Evolutionary conservation across 2,888 invertebrate species (phyloP).

Genomic region (Eretmocerus hayati): DNA sequence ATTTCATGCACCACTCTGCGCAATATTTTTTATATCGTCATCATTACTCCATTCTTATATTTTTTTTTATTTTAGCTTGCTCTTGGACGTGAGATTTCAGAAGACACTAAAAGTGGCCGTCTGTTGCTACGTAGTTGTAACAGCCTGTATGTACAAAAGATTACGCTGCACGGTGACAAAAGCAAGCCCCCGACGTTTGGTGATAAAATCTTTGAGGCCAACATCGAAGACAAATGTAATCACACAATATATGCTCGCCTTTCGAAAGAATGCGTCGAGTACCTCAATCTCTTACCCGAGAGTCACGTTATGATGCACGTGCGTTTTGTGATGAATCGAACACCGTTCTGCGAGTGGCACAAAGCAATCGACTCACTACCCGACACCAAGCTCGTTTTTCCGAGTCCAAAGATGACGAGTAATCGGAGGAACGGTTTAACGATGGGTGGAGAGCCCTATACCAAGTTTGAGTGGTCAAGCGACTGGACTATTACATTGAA

Average conservation of each 20-base stretch:
- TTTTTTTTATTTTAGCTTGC: constrained; percentile 46
- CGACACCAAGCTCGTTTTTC: constrained; percentile 66
- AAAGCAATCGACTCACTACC: constrained; percentile 70
- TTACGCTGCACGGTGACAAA: constrained; percentile 6
- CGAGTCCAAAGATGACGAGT: constrained; percentile 34
- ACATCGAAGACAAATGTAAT: constrained; percentile 75
- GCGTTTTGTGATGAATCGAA: constrained; percentile 73
- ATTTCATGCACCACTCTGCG: no score
- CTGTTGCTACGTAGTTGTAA: constrained; percentile 71
- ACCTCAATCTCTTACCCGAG: constrained; percentile 57
- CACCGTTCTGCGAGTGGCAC: constrained; percentile 80
- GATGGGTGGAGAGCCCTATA: not conserved
- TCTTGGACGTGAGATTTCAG: constrained; percentile 67
- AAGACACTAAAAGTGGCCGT: constrained; percentile 75
- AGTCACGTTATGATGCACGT: constrained; percentile 63
- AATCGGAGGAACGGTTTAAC: not conserved
- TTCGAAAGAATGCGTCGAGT: constrained; percentile 59
- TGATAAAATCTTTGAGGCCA: constrained; percentile 56
- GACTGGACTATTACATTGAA: constrained; percentile 42
- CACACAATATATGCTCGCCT: constrained; percentile 69
- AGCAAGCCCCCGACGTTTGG: constrained; percentile 10
- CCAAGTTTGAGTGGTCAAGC: constrained; percentile 8
- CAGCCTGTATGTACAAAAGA: constrained; percentile 54
- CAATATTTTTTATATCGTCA: no score
- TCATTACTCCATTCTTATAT: not conserved